Base-by-base conservation (phyloP, 2,888 invertebrate species). In the Cyrtodaria siliqua region DNA sequence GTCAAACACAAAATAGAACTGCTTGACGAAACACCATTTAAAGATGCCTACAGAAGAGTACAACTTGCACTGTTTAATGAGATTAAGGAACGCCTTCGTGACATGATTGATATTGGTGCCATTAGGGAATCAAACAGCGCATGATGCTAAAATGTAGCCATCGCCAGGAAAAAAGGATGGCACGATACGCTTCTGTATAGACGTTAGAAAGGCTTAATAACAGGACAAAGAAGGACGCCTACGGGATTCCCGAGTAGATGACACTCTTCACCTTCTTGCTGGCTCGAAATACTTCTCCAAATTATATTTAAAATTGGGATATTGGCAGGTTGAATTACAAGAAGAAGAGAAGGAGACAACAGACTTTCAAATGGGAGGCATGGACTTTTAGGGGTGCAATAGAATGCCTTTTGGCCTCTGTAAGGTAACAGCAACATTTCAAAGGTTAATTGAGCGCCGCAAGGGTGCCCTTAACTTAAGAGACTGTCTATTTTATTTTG, bases 351-450 rank as follows among this genome's bases (percentile, higher is more conserved):
- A 77, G 33, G 70, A 66, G 23, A 56, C 64, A 26, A 81, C 79
- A 26, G 83, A 79, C 1, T 83, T 83, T 47, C 76, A 77, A 18
- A 74, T 69, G 4, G 68, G 52, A 20, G 66, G 75, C 14, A 26
- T 81, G 20, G 78, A 71, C 1, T 79, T 79, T 33, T 75, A 56
- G 26, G 70, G 73, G 42, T 74, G 44, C 20, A 82, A 75, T 29
- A 33, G 66, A 12, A 69, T 81, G 78, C 55, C 73, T 1, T 79
- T 79, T 38, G 81, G 81, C 1, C 40, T 69, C 0, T 60, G 50
- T 20, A 74, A 78, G 27, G 61, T 77, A 4, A 4, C 33, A 33
- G 33, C 33, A 12, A 79, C 71, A 1, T 79, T 61, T 27, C 77
- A 80, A 40, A 12, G 77, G n/a, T 53, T 79, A 12, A 79, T 79